Base-by-base conservation (phyloP, 2,797 vertebrate genomes). In the Cyclopterus lumpus region DNA sequence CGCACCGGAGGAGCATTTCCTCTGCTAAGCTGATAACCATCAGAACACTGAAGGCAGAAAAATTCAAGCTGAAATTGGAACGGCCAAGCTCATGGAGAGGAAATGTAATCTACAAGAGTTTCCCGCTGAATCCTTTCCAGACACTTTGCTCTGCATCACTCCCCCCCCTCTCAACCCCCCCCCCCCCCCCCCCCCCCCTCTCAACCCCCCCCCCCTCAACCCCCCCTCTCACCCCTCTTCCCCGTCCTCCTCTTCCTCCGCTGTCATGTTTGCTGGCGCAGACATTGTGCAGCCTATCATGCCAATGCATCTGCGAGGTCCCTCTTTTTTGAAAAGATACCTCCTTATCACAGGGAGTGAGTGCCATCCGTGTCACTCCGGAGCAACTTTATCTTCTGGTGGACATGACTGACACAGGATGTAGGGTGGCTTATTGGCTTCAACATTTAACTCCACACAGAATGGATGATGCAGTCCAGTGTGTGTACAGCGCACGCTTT, bases 91-190 rank as follows among this genome's bases (percentile, higher is more conserved):
- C 65, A 82, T 61, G 44, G 85, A 88, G 89, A 88, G 86, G 81
- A 87, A 92, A 91, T 71, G 76, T 90, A 94, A 94, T 95, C 93
- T 92, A 90, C 86, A 89, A 93, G 91, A 92, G 92, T 89, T 91
- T 88, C 83, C 85, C 57, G 70, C 85, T 80, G 86, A 93, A 92
- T 90, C 84, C 75, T 80, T 89, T 77, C 63, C 62, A 75, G 69
- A 70, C 74, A 42, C 83, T 71, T 79, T 82, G 72, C 84, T 22
- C 26, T 63, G 60, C 72, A 69, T 42, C 58, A 38, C 32, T 32
- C 28, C 8, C 16, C 24, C 22, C 6, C n/a, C 32, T 61, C 32
- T 32, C 28, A 8, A 16, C 24, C 22, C 6, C n/a, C 32, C 61
- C 2, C 36, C 9, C 48, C 8, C 15, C 2, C 2, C 38, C 4